Evolutionary conservation across 2,888 invertebrate genomes (phyloP).

Genomic region (Lasius fuliginosus): DNA sequence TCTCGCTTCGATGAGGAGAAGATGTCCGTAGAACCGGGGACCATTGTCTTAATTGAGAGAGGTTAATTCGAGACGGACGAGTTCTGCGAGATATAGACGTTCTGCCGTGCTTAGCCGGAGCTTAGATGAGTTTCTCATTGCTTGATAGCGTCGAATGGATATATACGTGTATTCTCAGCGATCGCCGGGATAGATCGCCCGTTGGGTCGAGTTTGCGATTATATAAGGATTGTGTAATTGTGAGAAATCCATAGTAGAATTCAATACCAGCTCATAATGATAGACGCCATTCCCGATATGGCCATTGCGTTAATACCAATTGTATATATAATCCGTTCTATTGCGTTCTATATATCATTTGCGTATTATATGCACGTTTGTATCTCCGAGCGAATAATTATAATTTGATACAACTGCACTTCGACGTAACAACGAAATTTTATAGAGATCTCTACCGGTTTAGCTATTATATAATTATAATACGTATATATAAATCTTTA

Average conservation of each 20-base stretch:
- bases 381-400: not conserved
- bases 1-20: constrained; percentile 71
- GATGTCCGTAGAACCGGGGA: constrained; percentile 67
- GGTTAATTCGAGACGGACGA: constrained; percentile 77
- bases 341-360: not conserved
- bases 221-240: constrained; percentile 40
- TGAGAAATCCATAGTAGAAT: constrained; percentile 33
- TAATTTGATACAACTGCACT: not conserved
- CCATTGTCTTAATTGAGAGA: constrained; percentile 78
- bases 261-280: constrained; percentile 39
- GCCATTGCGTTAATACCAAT: not conserved
- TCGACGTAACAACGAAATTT: not conserved
- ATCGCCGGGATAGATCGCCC: constrained; percentile 17
- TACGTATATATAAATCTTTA: constrained; percentile 4
- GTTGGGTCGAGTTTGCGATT: constrained; percentile 28
- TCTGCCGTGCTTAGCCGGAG: constrained; percentile 69
- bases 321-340: constrained; percentile 9
- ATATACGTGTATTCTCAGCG: constrained; percentile 33
- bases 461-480: not conserved
- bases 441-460: not conserved
- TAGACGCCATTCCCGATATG: constrained; percentile 10
- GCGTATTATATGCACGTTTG: not conserved
- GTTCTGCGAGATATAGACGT: constrained; percentile 74
- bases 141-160: constrained; percentile 58
- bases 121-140: constrained; percentile 71